Base-by-base conservation (phyloP, 1,140 invertebrate genomes). In the Mercenaria mercenaria region DNA sequence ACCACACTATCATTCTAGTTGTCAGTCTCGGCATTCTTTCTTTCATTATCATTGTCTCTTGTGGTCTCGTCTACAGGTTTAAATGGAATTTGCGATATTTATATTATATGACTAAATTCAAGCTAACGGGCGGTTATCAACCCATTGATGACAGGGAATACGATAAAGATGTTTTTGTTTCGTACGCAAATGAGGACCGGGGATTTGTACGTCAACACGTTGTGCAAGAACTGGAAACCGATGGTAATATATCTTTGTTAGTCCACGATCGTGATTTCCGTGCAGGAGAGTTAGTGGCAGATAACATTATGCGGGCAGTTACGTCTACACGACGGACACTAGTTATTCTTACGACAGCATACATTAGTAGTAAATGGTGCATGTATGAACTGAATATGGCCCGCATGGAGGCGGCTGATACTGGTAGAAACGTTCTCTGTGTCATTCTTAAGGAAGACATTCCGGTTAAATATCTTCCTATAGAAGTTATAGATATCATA, bases 351-450 rank as follows among this genome's bases (percentile, higher is more conserved):
- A 97, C 97, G 87, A 96, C 97, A 91, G 95, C 96, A 56, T 97
- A 97, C 92, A 96, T 96, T 0, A 96, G 96, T 86, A 97, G 97
- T 29, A 96, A 97, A 37, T 97, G 97, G 97, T 97, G 97, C 92
- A 91, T 96, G 52, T 97, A 97, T 96, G 97, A 97, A 93, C 96
- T 97, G 20, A 96, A 97, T 87, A 94, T 93, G 92, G 91, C 93
- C 23, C 67, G 74, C 23, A 88, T 92, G 84, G 92, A 93, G 34
- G 69, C 76, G n/a, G 29, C 88, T 3, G 47, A 91, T 37, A 90
- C 91, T 32, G 92, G 85, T n/a, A 86, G 92, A 72, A 72, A 84
- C 47, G 83, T 92, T 72, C 26, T 93, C 32, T 29, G 91, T 69
- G 85, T 92, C 29, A 79, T 92, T 32, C 67, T 92, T 43, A 84